Evolutionary conservation across 2,888 invertebrate species (phyloP), one percentile per base, ranked within the genome.

Genomic region (Willowsia nigromaculata): DNA sequence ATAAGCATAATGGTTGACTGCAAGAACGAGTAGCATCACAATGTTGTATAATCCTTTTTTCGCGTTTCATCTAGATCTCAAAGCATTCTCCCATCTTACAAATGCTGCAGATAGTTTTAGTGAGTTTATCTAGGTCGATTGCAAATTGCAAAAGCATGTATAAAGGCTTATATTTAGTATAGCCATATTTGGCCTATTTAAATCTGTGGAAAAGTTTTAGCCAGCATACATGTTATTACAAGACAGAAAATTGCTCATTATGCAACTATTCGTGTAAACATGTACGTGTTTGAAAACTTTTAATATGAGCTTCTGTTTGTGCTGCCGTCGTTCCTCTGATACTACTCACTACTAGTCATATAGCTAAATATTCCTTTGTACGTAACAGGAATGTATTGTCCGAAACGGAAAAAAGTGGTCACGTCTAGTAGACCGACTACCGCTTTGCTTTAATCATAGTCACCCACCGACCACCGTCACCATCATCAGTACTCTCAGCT

Each of bases 361-460:
- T 43, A 43, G 13, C n/a, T n/a, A 33, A 71, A 71, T 71, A 43
- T 30, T 65, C 33, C 4, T 37, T 18, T 37, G 4, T 68, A 6
- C 25, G 9, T 22, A 4, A 9, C 15, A 68, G 22, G 0, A 7
- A 18, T 37, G 22, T 71, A 22, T 43, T 40, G 13, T 43, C n/a
- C 25, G 13, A 25, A 18, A 40, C 9, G n/a, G 33, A 18, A 71
- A 43, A 43, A 83, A 13, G 71, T 65, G 43, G 53, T 83, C 68
- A 53, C 71, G 83, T 71, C 47, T 40, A 5, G 11, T 53, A 68
- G 40, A 56, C 80, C 56, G 37, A 56, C 62, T 40, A 22, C 78
- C 30, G 74, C 43, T 56, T 65, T 62, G 30, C 76, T 85, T 62
- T 78, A 85, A 85, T 85, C 74, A 53, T 59, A 68, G 27, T 30